phyloP scores from a whole-genome alignment of 2,797 vertebrate species.

The Halcyon smyrnensis region DNA sequence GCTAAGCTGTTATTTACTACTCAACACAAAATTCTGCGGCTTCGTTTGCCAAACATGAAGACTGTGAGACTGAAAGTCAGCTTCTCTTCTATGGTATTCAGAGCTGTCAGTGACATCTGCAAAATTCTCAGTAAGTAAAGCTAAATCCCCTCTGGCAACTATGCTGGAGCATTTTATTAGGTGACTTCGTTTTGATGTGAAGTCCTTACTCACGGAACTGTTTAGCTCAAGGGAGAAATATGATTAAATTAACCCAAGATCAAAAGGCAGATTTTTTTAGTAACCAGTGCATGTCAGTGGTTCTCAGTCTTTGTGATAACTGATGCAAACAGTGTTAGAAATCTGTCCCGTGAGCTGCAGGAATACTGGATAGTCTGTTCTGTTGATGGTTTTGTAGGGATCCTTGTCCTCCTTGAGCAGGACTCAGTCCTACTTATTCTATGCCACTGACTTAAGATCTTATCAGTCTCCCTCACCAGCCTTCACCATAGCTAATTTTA shows the following conservation, averaged over 20 bases:
- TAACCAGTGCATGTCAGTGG: background rate
- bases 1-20: conserved; percentile 91
- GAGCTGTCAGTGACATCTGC: conserved; percentile 90
- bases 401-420: background rate
- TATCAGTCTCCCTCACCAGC: background rate
- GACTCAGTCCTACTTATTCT: background rate
- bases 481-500: background rate
- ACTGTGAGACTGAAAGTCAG: conserved; percentile 88
- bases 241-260: background rate
- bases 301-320: background rate
- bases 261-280: background rate
- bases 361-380: background rate
- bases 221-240: background rate
- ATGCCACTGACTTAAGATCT: background rate
- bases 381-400: background rate
- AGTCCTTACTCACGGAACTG: background rate
- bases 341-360: background rate
- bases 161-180: background rate
- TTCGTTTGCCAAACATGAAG: conserved; percentile 93
- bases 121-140: conserved; percentile 89
- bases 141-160: background rate
- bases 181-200: background rate
- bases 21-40: conserved; percentile 90
- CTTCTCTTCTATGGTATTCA: conserved; percentile 94
- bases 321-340: background rate